phyloP scores from a whole-genome alignment of 2,113 vertebrate genomes.

The Brachyistius frenatus region DNA sequence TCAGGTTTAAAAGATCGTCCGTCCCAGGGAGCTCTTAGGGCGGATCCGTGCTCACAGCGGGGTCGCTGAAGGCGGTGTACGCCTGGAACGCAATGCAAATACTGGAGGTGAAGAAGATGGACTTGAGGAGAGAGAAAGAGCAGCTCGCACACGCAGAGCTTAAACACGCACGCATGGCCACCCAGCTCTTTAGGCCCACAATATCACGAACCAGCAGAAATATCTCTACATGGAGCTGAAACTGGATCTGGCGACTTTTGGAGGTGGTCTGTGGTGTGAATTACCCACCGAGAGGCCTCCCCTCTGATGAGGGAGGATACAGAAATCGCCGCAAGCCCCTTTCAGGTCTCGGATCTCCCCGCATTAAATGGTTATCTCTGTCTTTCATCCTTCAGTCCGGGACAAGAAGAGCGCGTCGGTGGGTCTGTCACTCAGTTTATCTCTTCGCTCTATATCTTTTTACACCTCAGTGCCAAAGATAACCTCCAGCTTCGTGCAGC shows the following conservation, averaged over 20 bases:
- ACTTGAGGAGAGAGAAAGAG: slow-evolving; percentile 7
- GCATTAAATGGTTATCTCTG: not conserved
- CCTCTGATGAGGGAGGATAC: slow-evolving; percentile 13
- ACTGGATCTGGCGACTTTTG: slow-evolving; percentile 29
- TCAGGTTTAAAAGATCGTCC: slow-evolving; percentile 80
- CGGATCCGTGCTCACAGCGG: slow-evolving; percentile 81
- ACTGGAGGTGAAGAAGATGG: slow-evolving; percentile 68
- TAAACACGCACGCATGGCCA: slow-evolving; percentile 48
- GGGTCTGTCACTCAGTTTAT: not conserved
- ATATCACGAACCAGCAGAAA: slow-evolving; percentile 36
- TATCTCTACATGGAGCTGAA: slow-evolving; percentile 16
- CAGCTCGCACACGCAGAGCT: not conserved
- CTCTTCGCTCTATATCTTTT: slow-evolving; percentile 34
- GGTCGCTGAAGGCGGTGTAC: slow-evolving; percentile 75
- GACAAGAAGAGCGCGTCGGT: not conserved
- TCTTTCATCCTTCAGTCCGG: not conserved
- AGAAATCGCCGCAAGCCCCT: not conserved
- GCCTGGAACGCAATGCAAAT: slow-evolving; percentile 78
- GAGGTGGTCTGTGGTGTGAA: slow-evolving; percentile 37
- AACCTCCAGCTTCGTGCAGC: slow-evolving; percentile 12
- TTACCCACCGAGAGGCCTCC: slow-evolving; percentile 9
- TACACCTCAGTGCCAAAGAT: slow-evolving; percentile 63
- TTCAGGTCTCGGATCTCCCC: not conserved
- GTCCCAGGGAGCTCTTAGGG: slow-evolving; percentile 78
- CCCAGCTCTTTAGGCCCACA: slow-evolving; percentile 22